These are phyloP conservation scores for Brachionus paranguensis DNA, from an alignment of 1,140 invertebrate genomes.

Conservation along the genomic window DNA sequence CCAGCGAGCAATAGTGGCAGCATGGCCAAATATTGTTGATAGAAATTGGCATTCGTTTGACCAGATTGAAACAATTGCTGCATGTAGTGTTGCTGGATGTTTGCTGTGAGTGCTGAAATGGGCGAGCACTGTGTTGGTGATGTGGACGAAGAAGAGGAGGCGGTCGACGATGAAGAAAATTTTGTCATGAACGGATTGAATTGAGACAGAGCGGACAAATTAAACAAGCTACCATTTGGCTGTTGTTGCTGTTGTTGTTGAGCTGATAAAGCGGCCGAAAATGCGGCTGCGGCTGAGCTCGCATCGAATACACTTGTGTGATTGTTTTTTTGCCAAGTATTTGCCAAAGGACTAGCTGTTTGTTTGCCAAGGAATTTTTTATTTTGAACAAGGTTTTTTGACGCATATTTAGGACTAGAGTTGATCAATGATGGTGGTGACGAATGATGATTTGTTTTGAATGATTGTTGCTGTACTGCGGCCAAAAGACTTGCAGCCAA, in stretches of 20 bases:
- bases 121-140: background rate
- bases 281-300: conserved; percentile 9
- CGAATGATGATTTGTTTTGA: background rate
- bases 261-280: background rate
- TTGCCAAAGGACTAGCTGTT: background rate
- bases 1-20: background rate
- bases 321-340: background rate
- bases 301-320: background rate
- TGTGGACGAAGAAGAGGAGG: conserved; percentile 2
- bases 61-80: background rate
- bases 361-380: background rate
- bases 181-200: background rate
- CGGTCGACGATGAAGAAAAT: conserved; percentile 2
- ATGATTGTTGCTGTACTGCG: conserved; percentile 5
- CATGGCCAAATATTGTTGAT: background rate
- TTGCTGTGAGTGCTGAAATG: background rate
- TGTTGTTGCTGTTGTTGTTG: background rate
- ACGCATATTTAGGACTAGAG: background rate
- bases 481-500: conserved; percentile 15
- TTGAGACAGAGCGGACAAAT: background rate
- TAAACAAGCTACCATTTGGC: background rate
- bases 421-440: background rate
- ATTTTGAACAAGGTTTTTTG: background rate
- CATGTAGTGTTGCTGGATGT: conserved; percentile 2
- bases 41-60: background rate